phyloP scores from a whole-genome alignment of 2,113 vertebrate species.

The Notarius quadriscutis region DNA sequence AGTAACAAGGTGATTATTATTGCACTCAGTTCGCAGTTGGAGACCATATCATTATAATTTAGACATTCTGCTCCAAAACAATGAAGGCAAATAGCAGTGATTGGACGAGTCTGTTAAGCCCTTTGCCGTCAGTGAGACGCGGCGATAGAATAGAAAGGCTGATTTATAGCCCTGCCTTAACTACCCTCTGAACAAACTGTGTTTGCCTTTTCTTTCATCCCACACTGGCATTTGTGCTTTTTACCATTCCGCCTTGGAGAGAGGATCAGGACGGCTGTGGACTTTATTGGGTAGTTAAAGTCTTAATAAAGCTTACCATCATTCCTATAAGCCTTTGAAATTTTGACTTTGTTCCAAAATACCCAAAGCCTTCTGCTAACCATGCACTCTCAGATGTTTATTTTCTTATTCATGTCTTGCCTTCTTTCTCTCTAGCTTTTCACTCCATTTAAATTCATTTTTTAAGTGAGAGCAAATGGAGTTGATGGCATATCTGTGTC shows the following conservation, averaged over 20 bases:
- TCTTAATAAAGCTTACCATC: slow-evolving; percentile 51
- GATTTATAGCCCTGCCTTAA: slow-evolving; percentile 55
- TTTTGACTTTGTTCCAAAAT: slow-evolving; percentile 31
- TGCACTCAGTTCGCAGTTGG: slow-evolving; percentile 55
- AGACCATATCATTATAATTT: slow-evolving; percentile 55
- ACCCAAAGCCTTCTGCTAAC: slow-evolving; percentile 19
- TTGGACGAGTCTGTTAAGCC: slow-evolving; percentile 53
- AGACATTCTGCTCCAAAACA: slow-evolving; percentile 45
- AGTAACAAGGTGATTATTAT: slow-evolving; percentile 54
- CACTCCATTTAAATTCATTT: not conserved
- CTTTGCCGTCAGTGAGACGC: slow-evolving; percentile 51
- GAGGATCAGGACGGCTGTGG: slow-evolving; percentile 38
- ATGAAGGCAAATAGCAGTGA: slow-evolving; percentile 51
- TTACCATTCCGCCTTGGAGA: slow-evolving; percentile 47
- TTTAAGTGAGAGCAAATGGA: not conserved
- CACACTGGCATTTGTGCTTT: slow-evolving; percentile 53
- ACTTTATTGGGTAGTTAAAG: slow-evolving; percentile 52
- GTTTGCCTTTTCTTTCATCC: slow-evolving; percentile 54
- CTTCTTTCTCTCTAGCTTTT: not conserved
- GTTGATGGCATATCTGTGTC: not conserved
- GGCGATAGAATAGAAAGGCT: slow-evolving; percentile 51
- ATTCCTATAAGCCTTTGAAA: slow-evolving; percentile 42
- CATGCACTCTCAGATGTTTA: slow-evolving; percentile 19
- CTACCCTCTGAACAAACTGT: slow-evolving; percentile 55
- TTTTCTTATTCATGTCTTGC: not conserved